Base-by-base conservation (phyloP, 2,113 vertebrate species). In the Apodemus speciosus region DNA sequence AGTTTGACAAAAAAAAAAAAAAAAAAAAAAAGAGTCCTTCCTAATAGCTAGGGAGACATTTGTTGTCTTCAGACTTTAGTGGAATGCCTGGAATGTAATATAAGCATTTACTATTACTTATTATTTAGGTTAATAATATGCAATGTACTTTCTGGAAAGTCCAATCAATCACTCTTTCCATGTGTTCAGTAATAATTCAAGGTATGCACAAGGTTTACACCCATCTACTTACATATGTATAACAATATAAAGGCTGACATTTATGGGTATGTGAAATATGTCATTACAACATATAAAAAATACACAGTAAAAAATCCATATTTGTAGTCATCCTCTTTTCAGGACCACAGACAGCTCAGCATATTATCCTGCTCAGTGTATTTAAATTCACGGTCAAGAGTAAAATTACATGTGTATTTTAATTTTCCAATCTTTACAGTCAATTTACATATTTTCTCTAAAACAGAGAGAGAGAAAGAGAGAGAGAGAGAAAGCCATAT, bases 291-390 rank as follows among this genome's bases (percentile, higher is more conserved):
- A 79, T 79, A 93, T 72, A 56, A 76, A 95, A 95, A 89, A 40
- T 71, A 71, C 85, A 92, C 49, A 71, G 73, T 79, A 75, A 35
- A 79, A 95, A 66, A 30, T 30, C 27, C 3, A 9, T 27, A 10
- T 43, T 94, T 92, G 93, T 90, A 90, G 80, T 73, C 86, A 94
- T 58, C 72, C 77, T 8, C 27, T 93, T 98, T 99, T 99, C 99
- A 99, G 99, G 97, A 99, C 99, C 99, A 98, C 93, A 99, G 99
- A 99, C 99, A 99, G 99, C 98, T 98, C 98, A 98, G 89, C 3
- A 83, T 51, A 66, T 56, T 92, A 80, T 49, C 38, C 32, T 88
- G 16, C 9, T 38, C 49, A 51, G 7, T 62, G 43, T 64, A 88
- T 92, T 88, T 95, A 56, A 77, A 92, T 90, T 84, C 43, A 76